Percentiles rank a stretch among this genome's conserved stretches.
These are phyloP conservation scores for Lynx canadensis DNA, from an alignment of 2,113 vertebrate species.

Conservation along the genomic window DNA sequence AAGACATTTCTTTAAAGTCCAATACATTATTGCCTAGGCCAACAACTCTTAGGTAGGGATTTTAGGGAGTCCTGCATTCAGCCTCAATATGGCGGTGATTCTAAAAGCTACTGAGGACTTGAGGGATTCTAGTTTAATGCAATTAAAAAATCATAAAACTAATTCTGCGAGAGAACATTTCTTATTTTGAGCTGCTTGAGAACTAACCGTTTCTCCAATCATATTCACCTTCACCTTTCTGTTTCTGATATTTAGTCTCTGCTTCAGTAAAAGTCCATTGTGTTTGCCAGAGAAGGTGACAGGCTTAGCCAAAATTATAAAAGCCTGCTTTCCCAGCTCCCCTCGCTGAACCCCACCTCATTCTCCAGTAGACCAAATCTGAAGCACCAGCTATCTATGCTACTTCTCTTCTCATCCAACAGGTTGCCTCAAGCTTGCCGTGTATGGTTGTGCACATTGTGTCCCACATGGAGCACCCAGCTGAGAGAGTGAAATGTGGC, in stretches of 20 bases:
- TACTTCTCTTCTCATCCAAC: fast-evolving
- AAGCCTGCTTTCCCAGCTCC: not conserved
- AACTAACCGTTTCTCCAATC: not conserved
- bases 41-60: not conserved
- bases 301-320: not conserved
- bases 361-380: not conserved
- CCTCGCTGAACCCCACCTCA: not conserved
- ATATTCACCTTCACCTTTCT: not conserved
- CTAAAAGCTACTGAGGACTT: not conserved
- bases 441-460: not conserved
- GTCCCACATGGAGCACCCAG: not conserved
- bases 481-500: fast-evolving
- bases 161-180: not conserved
- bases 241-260: not conserved
- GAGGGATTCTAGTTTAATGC: not conserved
- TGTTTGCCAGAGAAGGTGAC: not conserved
- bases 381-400: fast-evolving
- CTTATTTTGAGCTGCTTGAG: not conserved
- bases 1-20: not conserved
- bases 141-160: not conserved
- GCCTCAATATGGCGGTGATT: not conserved
- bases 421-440: not conserved
- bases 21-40: not conserved
- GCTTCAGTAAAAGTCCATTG: not conserved
- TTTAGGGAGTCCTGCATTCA: not conserved